Conservation (phyloP, 2,797 vertebrate species). For the Semotilus atromaculatus region DNA sequence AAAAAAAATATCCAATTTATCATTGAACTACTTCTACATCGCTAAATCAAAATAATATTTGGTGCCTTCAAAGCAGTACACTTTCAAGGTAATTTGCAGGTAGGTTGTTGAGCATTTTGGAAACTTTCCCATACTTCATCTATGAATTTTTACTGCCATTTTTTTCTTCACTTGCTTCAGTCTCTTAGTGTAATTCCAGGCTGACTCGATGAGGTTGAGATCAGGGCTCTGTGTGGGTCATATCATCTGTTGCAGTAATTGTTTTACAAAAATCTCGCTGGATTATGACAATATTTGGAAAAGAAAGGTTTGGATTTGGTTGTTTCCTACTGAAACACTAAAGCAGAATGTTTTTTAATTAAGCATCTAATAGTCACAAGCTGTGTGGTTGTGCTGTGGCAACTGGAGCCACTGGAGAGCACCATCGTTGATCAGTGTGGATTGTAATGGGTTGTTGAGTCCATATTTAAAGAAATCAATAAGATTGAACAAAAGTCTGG, state of each 20-base stretch:
- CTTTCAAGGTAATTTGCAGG: neutral
- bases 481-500: too few relatives aligned
- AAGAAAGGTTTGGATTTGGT: too few relatives aligned
- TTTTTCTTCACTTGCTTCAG: neutral
- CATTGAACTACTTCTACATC: neutral
- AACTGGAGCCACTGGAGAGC: too few relatives aligned
- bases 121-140: neutral
- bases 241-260: conserved; percentile 10
- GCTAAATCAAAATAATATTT: neutral
- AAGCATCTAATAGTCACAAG: neutral
- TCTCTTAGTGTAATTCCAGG: neutral
- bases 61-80: neutral
- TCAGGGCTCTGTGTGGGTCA: neutral
- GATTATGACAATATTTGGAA: neutral
- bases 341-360: neutral
- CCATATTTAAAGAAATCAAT: too few relatives aligned
- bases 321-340: neutral
- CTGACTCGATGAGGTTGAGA: neutral
- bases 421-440: too few relatives aligned
- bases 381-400: neutral
- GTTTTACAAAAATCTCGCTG: neutral
- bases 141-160: neutral
- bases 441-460: too few relatives aligned
- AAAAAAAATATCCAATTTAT: neutral
- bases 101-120: neutral